Conservation (phyloP, 1,140 invertebrate genomes). For the Heterodera carotae region DNA sequence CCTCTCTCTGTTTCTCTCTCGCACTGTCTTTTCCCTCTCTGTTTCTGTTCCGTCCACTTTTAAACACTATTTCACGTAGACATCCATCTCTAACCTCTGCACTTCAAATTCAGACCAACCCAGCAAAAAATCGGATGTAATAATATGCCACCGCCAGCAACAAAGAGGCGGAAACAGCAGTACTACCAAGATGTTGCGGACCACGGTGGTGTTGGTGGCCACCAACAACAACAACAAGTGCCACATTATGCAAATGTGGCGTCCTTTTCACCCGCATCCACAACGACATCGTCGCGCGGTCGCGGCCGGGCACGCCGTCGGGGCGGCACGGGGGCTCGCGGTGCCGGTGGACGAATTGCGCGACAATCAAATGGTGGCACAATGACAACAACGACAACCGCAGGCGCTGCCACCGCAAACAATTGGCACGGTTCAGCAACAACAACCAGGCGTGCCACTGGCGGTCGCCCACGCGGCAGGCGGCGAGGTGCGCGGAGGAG, state of each 20-base stretch:
- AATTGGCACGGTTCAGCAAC: neutral
- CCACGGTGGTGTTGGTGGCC: too few species aligned
- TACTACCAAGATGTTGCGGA: neutral
- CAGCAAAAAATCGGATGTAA: neutral
- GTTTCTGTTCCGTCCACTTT: too few species aligned
- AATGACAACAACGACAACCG: neutral
- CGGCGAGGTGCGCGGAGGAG: too few species aligned
- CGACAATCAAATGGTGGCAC: neutral
- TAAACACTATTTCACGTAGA: too few species aligned
- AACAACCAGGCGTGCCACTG: neutral
- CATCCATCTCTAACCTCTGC: too few species aligned
- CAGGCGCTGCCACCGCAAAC: too few species aligned
- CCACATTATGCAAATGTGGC: neutral
- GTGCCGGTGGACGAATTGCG: neutral
- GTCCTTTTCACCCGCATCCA: too few species aligned
- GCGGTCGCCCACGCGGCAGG: neutral
- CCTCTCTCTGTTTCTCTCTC: too few species aligned
- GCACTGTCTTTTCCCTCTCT: too few species aligned
- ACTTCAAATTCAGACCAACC: neutral
- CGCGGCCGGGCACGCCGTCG: neutral
- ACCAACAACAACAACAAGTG: neutral
- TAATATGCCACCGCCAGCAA: neutral
- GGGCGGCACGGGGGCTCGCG: neutral
- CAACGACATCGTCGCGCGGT: too few species aligned
- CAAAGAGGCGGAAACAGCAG: neutral